These are phyloP conservation scores for Lichenostomus cassidix DNA, from an alignment of 2,113 vertebrate genomes.

Conservation along the genomic window DNA sequence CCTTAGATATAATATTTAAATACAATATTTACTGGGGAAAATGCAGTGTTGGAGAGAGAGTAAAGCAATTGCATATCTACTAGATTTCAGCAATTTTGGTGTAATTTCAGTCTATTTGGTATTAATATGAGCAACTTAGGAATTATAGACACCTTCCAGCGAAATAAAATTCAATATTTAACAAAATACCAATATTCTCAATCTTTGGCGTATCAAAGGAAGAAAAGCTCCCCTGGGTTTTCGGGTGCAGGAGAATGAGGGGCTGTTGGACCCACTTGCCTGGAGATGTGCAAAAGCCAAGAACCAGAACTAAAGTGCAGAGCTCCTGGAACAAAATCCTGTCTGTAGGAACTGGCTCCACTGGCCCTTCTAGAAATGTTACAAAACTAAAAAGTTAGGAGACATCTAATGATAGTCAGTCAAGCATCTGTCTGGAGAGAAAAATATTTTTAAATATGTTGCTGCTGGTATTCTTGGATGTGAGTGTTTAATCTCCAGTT, in stretches of 20 bases:
- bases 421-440: not conserved
- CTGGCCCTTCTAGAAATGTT: not conserved
- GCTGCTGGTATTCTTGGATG: not conserved
- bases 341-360: not conserved
- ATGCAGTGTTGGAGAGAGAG: not conserved
- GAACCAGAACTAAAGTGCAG: not conserved
- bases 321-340: fast-evolving
- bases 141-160: not conserved
- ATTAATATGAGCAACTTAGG: not conserved
- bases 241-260: not conserved
- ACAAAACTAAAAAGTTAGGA: not conserved
- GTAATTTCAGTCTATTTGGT: not conserved
- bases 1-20: not conserved
- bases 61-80: not conserved
- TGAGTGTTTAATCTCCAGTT: not conserved
- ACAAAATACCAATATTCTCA: not conserved
- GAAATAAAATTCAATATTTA: not conserved
- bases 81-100: not conserved
- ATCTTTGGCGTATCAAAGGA: not conserved
- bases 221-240: not conserved
- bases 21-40: not conserved
- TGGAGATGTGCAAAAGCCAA: not conserved
- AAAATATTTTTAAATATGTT: not conserved
- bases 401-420: not conserved
- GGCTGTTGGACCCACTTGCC: not conserved